A percentile compares a stretch with the other conserved stretches of the same genome.
Evolutionary conservation across 2,113 vertebrate species (phyloP).

Genomic region (Rhynchopsitta pachyrhyncha): DNA sequence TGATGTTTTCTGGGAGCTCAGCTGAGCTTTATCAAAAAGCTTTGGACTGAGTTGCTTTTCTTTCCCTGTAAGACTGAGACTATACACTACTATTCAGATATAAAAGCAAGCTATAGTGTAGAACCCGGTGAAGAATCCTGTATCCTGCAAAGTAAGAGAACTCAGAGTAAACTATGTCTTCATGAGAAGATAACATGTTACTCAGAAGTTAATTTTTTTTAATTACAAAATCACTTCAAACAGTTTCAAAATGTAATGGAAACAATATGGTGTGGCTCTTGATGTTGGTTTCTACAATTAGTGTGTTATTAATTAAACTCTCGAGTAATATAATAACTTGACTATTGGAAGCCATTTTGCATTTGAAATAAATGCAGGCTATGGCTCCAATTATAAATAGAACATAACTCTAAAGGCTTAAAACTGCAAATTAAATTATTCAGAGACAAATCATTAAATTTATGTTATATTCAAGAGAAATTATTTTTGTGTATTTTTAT

Average conservation of each 20-base stretch:
- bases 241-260: constrained; percentile 68
- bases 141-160: background rate
- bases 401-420: constrained; percentile 39
- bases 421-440: constrained; percentile 64
- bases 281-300: constrained; percentile 70
- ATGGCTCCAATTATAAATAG: constrained; percentile 72
- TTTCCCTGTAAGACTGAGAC: background rate
- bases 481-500: background rate
- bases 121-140: background rate
- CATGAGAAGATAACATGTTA: constrained; percentile 29
- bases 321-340: constrained; percentile 72
- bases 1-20: background rate
- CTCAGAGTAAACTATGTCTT: background rate
- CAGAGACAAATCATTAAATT: constrained; percentile 50
- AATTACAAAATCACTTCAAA: constrained; percentile 71
- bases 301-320: constrained; percentile 80
- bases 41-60: background rate
- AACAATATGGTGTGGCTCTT: constrained; percentile 73
- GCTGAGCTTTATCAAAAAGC: background rate
- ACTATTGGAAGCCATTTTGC: constrained; percentile 70
- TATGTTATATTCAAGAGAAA: background rate
- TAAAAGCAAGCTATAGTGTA: background rate
- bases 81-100: background rate
- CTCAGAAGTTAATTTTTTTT: constrained; percentile 37
- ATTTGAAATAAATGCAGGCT: constrained; percentile 72